Conservation (phyloP, 2,888 invertebrate genomes). For the Clanis bilineata region DNA sequence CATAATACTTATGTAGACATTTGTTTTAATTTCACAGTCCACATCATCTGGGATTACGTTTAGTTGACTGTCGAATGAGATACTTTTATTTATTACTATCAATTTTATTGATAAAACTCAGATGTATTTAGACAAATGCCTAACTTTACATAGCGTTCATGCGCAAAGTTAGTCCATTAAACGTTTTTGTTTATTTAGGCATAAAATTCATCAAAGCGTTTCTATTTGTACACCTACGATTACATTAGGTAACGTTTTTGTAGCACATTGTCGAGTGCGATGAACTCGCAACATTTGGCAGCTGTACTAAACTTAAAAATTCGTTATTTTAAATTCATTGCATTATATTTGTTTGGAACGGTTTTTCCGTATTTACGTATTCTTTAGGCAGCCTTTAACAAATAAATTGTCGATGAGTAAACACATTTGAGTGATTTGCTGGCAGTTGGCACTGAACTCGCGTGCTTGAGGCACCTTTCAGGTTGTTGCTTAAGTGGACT, state of each 20-base stretch:
- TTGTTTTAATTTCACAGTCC: slow-evolving; percentile 2
- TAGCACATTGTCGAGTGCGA: slow-evolving; percentile 37
- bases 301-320: slow-evolving; percentile 32
- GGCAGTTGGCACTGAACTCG: slow-evolving; percentile 32
- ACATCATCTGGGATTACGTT: neutral
- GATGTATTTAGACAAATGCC: no score
- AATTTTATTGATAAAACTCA: neutral
- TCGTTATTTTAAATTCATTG: slow-evolving; percentile 25
- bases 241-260: slow-evolving; percentile 37
- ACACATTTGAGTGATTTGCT: slow-evolving; percentile 36
- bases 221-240: slow-evolving; percentile 25
- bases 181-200: slow-evolving; percentile 14
- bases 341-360: neutral
- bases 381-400: neutral
- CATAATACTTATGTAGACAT: neutral
- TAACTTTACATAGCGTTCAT: no score
- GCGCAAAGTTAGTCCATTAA: no score
- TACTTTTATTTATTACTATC: neutral
- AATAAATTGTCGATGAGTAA: slow-evolving; percentile 36
- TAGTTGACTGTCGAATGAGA: neutral
- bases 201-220: slow-evolving; percentile 39
- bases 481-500: slow-evolving; percentile 40
- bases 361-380: neutral
- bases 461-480: slow-evolving; percentile 46
- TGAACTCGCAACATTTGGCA: slow-evolving; percentile 44